phyloP scores from a whole-genome alignment of 2,113 vertebrate genomes.

The Hiodon alosoides region DNA sequence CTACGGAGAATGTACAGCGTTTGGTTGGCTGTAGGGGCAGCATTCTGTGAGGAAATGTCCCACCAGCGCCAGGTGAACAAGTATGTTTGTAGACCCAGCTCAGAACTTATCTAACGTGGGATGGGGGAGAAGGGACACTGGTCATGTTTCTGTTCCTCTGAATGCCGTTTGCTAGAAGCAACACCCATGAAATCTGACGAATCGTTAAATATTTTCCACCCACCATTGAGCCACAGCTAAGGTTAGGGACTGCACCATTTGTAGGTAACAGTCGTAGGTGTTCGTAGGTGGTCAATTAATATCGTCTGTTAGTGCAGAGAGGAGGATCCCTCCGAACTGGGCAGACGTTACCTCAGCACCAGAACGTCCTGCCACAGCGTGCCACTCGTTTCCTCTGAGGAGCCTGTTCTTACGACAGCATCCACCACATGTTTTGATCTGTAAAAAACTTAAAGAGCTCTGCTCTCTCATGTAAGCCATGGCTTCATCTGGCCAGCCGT shows the following conservation, averaged over 20 bases:
- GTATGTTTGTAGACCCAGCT: no score
- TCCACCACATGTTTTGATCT: conserved; percentile 23
- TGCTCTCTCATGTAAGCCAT: conserved; percentile 6
- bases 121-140: no score
- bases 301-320: no score
- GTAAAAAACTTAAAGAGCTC: conserved; percentile 14
- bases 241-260: neutral
- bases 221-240: conserved; percentile 8
- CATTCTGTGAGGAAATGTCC: no score
- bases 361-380: conserved; percentile 22
- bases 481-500: neutral
- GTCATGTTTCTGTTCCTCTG: no score
- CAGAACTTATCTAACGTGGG: no score
- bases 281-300: neutral
- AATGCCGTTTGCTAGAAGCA: no score
- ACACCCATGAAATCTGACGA: no score
- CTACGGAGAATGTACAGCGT: no score
- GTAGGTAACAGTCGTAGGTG: conserved; percentile 9
- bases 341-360: conserved; percentile 35
- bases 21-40: no score
- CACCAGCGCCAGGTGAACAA: no score
- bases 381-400: conserved; percentile 29
- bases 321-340: neutral
- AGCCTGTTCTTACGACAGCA: conserved; percentile 17
- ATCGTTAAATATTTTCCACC: no score